Evolutionary conservation across 1,140 invertebrate genomes (phyloP).

Genomic region (Drosophila nikananu): DNA sequence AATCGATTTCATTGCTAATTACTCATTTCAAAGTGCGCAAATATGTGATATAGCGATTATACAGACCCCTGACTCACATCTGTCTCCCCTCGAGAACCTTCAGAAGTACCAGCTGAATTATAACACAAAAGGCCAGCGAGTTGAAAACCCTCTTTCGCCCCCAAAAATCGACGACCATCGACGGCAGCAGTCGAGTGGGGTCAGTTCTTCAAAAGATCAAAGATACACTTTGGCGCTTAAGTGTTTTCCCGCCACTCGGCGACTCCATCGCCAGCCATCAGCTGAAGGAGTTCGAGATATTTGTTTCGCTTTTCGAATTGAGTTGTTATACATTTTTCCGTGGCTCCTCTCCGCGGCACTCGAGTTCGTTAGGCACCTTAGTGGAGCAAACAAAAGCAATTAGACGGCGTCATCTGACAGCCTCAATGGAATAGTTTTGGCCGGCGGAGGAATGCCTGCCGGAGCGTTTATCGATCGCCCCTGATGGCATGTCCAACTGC

Average conservation of each 20-base stretch:
- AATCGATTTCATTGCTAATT: slow-evolving; percentile 15
- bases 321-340: slow-evolving; percentile 73
- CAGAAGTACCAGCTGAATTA: slow-evolving; percentile 16
- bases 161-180: slow-evolving; percentile 48
- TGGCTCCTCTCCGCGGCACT: slow-evolving; percentile 32
- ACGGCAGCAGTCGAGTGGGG: slow-evolving; percentile 73
- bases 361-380: slow-evolving; percentile 77
- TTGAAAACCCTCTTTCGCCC: slow-evolving; percentile 24
- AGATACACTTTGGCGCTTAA: slow-evolving; percentile 80
- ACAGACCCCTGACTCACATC: background rate
- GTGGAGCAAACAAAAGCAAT: slow-evolving; percentile 82
- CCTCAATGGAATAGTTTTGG: slow-evolving; percentile 72
- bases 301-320: slow-evolving; percentile 66
- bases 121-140: slow-evolving; percentile 1
- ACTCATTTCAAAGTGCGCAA: background rate
- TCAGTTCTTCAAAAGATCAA: slow-evolving; percentile 74
- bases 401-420: slow-evolving; percentile 79
- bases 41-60: background rate
- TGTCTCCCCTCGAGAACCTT: background rate
- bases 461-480: slow-evolving; percentile 67
- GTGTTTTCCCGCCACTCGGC: slow-evolving; percentile 58
- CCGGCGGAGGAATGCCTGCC: slow-evolving; percentile 48
- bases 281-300: slow-evolving; percentile 49
- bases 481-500: slow-evolving; percentile 64
- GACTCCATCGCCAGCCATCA: slow-evolving; percentile 28